A percentile compares a stretch with the other conserved stretches of the same genome.
Evolutionary conservation across 2,888 invertebrate species (phyloP).

Genomic region (Mechanitis mazaeus): DNA sequence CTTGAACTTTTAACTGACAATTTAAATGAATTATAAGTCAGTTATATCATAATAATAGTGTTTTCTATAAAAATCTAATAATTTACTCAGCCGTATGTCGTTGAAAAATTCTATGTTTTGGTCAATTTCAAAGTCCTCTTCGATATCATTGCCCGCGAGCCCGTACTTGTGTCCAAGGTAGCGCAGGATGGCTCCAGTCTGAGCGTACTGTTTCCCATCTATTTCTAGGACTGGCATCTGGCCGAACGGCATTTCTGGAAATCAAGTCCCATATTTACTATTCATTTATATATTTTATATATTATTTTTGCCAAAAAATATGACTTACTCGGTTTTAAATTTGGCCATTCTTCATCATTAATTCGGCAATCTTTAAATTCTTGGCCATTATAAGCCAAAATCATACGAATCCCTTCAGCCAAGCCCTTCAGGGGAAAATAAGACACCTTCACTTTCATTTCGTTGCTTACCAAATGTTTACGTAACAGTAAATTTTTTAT

Average conservation of each 20-base stretch:
- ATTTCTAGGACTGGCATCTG: conserved; percentile 79
- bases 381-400: conserved; percentile 77
- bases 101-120: conserved; percentile 77
- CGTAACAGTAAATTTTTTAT: conserved; percentile 24
- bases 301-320: neutral
- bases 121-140: conserved; percentile 80
- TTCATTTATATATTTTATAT: too few species aligned
- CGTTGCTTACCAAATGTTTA: conserved; percentile 12
- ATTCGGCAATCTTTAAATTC: conserved; percentile 79
- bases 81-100: conserved; percentile 78
- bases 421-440: conserved; percentile 79
- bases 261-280: neutral
- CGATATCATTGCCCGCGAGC: conserved; percentile 73
- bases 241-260: conserved; percentile 75
- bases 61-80: neutral
- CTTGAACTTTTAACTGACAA: too few species aligned
- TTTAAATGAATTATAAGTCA: too few species aligned
- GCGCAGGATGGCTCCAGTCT: conserved; percentile 77
- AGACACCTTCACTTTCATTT: conserved; percentile 69
- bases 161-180: conserved; percentile 79
- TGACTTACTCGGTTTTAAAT: conserved; percentile 44
- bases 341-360: conserved; percentile 65
- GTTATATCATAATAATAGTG: conserved; percentile 6
- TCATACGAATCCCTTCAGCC: conserved; percentile 77
- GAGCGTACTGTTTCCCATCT: conserved; percentile 77